Conservation (phyloP, 2,888 invertebrate species). For the Lithosia quadra region DNA sequence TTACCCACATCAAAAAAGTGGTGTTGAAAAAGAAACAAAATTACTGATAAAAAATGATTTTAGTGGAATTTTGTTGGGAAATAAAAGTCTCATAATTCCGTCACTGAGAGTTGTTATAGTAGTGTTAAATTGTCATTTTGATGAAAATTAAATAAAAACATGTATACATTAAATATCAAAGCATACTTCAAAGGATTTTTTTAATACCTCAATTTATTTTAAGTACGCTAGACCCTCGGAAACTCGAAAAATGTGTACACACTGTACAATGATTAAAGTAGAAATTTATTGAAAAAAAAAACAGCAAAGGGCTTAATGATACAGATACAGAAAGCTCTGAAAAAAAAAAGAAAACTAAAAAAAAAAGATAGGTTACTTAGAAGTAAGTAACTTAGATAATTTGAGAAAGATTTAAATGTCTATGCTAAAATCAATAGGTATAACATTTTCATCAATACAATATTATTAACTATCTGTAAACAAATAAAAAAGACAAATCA, state of each 20-base stretch:
- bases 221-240: not conserved
- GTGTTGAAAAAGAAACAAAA: not conserved
- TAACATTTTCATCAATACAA: too few relatives aligned
- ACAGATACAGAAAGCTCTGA: not conserved
- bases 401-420: too few relatives aligned
- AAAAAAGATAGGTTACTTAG: too few relatives aligned
- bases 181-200: not conserved
- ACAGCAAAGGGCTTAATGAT: not conserved
- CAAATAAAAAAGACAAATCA: not conserved
- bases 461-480: too few relatives aligned
- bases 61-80: not conserved
- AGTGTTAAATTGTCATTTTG: not conserved
- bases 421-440: too few relatives aligned
- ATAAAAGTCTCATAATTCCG: conserved; percentile 6
- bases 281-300: not conserved
- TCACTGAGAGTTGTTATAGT: not conserved
- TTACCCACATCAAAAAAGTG: conserved; percentile 16
- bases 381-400: too few relatives aligned
- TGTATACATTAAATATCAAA: not conserved
- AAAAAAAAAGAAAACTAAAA: too few relatives aligned
- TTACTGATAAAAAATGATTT: not conserved
- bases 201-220: not conserved
- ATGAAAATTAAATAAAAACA: not conserved
- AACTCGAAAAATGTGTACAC: not conserved
- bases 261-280: too few relatives aligned